A percentile compares a stretch with the other conserved stretches of the same genome.
phyloP scores from a whole-genome alignment of 2,113 vertebrate genomes.

The Tinamus guttatus region DNA sequence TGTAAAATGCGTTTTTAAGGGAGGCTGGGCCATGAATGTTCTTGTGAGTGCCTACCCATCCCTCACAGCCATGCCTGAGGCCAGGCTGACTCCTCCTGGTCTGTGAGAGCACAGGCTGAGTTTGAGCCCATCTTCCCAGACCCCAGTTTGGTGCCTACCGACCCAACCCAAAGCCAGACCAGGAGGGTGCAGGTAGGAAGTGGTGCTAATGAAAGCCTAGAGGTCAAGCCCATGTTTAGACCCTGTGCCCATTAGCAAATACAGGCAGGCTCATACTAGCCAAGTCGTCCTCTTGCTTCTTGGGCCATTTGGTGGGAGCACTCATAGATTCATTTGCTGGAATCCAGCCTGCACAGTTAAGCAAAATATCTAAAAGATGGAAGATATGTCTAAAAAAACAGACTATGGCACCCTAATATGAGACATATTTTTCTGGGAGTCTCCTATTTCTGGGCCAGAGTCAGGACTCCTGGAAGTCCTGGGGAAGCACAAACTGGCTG shows the following conservation, averaged over 20 bases:
- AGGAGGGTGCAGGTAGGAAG: background rate
- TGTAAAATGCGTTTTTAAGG: background rate
- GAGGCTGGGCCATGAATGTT: background rate
- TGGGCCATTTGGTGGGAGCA: background rate
- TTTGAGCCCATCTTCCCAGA: background rate
- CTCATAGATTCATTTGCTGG: background rate
- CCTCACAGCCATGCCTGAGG: background rate
- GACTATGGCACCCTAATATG: background rate
- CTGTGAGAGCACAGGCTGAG: background rate
- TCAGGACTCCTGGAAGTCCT: background rate
- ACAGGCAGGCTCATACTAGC: background rate
- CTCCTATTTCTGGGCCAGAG: background rate
- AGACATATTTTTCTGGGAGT: background rate
- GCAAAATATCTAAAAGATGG: background rate
- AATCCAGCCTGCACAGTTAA: background rate
- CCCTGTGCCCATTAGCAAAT: background rate
- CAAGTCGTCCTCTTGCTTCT: background rate
- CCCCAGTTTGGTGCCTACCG: background rate
- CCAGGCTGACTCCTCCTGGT: rapidly evolving
- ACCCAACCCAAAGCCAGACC: background rate
- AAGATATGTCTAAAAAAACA: background rate
- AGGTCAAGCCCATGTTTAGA: background rate
- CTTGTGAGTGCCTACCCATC: background rate
- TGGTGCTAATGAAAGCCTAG: background rate
- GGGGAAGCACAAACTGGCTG: background rate